Conservation (phyloP, 1,140 invertebrate species). For the Heliconius hewitsoni region DNA sequence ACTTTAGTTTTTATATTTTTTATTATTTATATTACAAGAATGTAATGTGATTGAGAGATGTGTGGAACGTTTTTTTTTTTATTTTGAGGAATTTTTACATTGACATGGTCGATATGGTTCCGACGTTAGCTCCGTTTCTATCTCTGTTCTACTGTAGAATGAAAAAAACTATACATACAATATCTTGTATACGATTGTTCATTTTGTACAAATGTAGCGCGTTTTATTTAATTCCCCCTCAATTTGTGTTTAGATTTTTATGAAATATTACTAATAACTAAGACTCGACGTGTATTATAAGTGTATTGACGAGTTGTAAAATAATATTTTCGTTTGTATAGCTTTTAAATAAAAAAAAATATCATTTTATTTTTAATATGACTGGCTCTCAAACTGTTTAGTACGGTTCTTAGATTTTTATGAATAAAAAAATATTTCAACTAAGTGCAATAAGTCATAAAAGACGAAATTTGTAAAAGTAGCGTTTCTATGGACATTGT, state of each 20-base stretch:
- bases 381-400: background rate
- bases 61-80: background rate
- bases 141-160: background rate
- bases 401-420: background rate
- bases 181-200: slow-evolving; percentile 24
- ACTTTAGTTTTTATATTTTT: slow-evolving; percentile 22
- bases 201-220: slow-evolving; percentile 29
- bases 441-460: background rate
- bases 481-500: background rate
- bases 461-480: background rate
- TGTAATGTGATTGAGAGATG: background rate
- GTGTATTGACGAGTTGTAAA: background rate
- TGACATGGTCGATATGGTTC: slow-evolving; percentile 18
- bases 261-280: slow-evolving; percentile 11
- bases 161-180: background rate
- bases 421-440: background rate
- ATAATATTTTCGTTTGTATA: background rate
- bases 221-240: slow-evolving; percentile 14
- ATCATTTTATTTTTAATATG: background rate
- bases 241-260: slow-evolving; percentile 22
- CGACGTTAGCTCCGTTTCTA: background rate
- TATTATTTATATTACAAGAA: slow-evolving; percentile 15
- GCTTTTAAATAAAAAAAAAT: background rate
- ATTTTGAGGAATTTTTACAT: background rate
- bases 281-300: slow-evolving; percentile 3